Evolutionary conservation across 2,113 vertebrate species (phyloP), one percentile per base, ranked within the genome.

Genomic region (Thamnophis sirtalis): DNA sequence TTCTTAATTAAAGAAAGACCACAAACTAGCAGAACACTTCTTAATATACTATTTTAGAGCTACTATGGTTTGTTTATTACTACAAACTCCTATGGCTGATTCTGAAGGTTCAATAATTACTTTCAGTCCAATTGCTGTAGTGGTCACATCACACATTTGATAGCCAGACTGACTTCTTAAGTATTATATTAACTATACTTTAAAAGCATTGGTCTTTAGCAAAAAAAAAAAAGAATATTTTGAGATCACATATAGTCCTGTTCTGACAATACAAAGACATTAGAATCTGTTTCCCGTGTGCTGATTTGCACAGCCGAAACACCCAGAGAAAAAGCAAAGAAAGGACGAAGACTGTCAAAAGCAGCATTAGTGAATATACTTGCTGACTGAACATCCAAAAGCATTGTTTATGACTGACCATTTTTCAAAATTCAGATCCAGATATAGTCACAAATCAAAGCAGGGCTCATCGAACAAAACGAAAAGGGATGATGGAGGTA

Each of bases 261-360:
- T 96, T 97, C 98, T 98, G 98, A 98, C 98, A 97, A 93, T 96
- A 97, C 96, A 95, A 95, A 94, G 94, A 94, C 95, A 96, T 96
- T 97, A 98, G 84, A 98, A 97, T 95, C 98, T 96, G 94, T 98
- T 98, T 98, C 98, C 97, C 96, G 97, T 98, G 90, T 98, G 96
- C 49, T 98, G 91, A 97, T 98, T 97, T 97, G 98, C 97, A 95
- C 97, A 98, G 96, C 98, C 96, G 97, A 98, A 98, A 98, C 97
- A 98, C 96, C 98, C 98, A 97, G 28, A 97, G 95, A 96, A 96
- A 96, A 92, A 94, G 93, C 95, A 97, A 91, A 97, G 95, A 96
- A 95, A 95, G 95, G 84, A 92, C 91, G 96, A 50, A 95, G 90
- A 91, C 94, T 94, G 96, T 96, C 93, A 96, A 96, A 95, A 96